Percentiles rank a stretch among this genome's conserved stretches.
phyloP scores from a whole-genome alignment of 2,888 invertebrate genomes.

The Amphipoea oculea region DNA sequence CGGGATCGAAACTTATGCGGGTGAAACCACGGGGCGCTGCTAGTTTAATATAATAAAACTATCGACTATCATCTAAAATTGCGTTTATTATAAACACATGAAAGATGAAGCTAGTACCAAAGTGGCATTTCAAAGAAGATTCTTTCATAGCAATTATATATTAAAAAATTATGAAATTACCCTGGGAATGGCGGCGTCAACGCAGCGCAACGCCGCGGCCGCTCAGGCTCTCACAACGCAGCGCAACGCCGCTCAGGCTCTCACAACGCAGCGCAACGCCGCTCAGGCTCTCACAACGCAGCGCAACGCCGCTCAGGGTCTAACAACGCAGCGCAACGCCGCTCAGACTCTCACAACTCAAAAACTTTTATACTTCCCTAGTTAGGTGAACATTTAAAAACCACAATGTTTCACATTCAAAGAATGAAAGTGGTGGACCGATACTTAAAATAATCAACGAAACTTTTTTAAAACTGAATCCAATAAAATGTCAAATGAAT shows the following conservation, averaged over 20 bases:
- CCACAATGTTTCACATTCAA: neutral
- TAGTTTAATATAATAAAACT: neutral
- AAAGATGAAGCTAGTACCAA: slow-evolving; percentile 16
- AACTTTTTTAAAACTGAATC: slow-evolving; percentile 16
- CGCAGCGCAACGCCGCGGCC: too few relatives aligned
- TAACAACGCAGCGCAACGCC: too few relatives aligned
- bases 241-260: too few relatives aligned
- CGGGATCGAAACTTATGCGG: too few relatives aligned
- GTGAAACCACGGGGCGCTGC: too few relatives aligned
- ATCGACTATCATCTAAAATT: neutral
- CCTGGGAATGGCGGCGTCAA: neutral
- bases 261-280: neutral
- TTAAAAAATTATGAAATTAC: neutral
- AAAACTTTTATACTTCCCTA: neutral
- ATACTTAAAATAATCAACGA: neutral
- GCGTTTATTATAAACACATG: neutral
- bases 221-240: neutral
- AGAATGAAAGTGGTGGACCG: neutral
- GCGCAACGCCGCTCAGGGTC: too few relatives aligned
- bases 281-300: neutral
- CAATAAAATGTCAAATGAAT: slow-evolving; percentile 3
- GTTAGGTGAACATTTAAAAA: neutral
- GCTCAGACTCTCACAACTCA: neutral
- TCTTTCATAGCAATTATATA: slow-evolving; percentile 2
- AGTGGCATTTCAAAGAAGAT: slow-evolving; percentile 6